Percentiles rank a stretch among this genome's conserved stretches.
Evolutionary conservation across 2,113 vertebrate genomes (phyloP).

Genomic region (Sapayoa aenigma): DNA sequence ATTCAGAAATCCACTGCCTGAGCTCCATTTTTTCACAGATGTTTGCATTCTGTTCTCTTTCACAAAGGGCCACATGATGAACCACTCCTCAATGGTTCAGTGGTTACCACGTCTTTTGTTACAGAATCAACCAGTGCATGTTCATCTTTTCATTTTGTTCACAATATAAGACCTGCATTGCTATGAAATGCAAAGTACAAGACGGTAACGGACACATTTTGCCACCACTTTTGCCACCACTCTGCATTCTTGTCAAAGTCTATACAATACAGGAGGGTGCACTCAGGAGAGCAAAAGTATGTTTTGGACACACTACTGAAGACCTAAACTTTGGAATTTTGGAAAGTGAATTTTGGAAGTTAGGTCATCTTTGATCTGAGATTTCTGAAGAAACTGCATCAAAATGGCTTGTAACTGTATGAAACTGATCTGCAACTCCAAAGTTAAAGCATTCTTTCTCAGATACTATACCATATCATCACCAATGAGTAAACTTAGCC

Average conservation of each 20-base stretch:
- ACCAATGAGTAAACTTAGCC: background rate
- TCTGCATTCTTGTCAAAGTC: background rate
- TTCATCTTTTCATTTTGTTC: background rate
- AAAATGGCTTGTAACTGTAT: background rate
- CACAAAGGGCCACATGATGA: background rate
- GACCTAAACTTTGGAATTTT: background rate
- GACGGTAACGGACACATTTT: background rate
- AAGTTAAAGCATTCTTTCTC: background rate
- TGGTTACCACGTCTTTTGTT: background rate
- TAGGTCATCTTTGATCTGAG: background rate
- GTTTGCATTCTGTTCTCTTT: background rate
- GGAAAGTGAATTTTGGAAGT: background rate
- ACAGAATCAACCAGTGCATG: rapidly evolving
- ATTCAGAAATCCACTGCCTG: background rate
- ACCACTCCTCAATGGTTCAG: background rate
- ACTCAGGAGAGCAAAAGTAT: background rate
- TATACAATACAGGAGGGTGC: background rate
- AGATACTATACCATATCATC: background rate
- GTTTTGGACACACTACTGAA: background rate
- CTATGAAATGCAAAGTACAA: background rate
- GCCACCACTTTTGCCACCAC: rapidly evolving
- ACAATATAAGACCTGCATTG: background rate
- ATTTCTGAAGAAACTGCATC: background rate
- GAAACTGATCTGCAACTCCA: background rate
- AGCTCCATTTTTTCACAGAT: background rate